Evolutionary conservation across 92 coral and sea anemone species (phyloP), one percentile per base, ranked within the genome.

Genomic region (Epizoanthus stellaris): DNA sequence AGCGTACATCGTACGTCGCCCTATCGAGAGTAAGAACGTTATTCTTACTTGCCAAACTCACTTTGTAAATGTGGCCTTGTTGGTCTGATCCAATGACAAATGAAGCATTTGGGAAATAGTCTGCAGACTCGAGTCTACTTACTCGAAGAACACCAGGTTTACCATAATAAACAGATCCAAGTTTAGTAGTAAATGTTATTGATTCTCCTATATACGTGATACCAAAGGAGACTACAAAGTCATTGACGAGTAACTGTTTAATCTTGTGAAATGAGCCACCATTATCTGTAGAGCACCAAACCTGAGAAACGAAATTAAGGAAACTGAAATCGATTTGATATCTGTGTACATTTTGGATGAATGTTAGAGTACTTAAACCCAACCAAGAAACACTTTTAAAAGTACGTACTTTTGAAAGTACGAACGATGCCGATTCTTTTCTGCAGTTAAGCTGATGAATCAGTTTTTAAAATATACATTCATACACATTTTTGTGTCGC

Each of bases 221-320:
- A 45, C 90, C 81, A 53, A 97, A 86, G 34, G 95, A 86, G 54
- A 91, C 43, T 43, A 97, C 92, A n/a, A 70, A 15, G 67, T 93
- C 95, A 72, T 88, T 89, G 19, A 89, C 68, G 25, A 69, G 86
- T 60, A 89, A 85, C 53, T 91, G 89, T 61, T 91, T 87, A 43
- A 93, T 89, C 85, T 89, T 87, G 39, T 91, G 68, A 79, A 97
- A 97, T 34, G 98, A 92, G 90, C 92, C 93, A 17, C 99, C 99
- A 49, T 98, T 95, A 70, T 97, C 97, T n/a, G 92, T 84, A 17
- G 99, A 97, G 72, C 88, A 88, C 99, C 99, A 97, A 81, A 94
- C 99, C 99, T 92, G 59, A n/a, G 49, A 42, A 17, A 70, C 25
- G 61, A 43, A 53, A 67, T 65, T 36, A 14, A 38, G 17, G 6